Base-by-base conservation (phyloP, 2,113 vertebrate species). In the Phalacrocorax aristotelis region DNA sequence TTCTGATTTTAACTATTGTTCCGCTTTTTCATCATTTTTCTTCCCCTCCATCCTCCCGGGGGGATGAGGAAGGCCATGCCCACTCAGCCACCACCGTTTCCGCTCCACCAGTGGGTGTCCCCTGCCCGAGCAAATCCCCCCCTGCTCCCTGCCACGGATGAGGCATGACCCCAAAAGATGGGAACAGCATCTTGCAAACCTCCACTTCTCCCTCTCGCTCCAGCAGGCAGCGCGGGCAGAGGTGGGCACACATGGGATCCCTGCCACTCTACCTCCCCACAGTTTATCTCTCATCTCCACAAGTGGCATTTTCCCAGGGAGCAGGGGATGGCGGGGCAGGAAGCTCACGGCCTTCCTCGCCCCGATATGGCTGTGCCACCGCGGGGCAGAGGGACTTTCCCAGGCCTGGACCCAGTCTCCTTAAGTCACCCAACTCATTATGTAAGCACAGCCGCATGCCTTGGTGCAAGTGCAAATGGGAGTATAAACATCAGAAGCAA, bases 171-270 rank as follows among this genome's bases (percentile, higher is more conserved):
- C 58, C 77, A 48, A n/a, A 55, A 80, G 51, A 87, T 77, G 84
- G 72, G 69, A 81, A 52, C 29, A 83, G 44, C 80, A 34, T 40
- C 70, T 58, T 8, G 16, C 51, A 51, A 79, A 22, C 58, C 52
- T 55, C 54, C 22, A 0, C 13, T 11, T 13, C 32, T 58, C 81
- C 40, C 42, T 69, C 38, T 26, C 2, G 13, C 30, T 32, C 46
- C 51, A 20, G 27, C 34, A 10, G 29, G 34, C 21, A 29, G 15
- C 1, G 1, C 0, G 1, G n/a, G 79, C 76, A 62, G 61, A 68
- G 32, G 6, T 9, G 44, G 42, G 8, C 57, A 51, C 0, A 0
- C 21, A 7, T 0, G 1, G 30, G 2, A 26, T 32, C 60, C n/a
- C 72, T 7, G 5, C 29, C 1, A 1, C 48, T 18, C 55, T 25